phyloP scores from a whole-genome alignment of 2,888 invertebrate genomes.

The Cataglyphis livida region DNA sequence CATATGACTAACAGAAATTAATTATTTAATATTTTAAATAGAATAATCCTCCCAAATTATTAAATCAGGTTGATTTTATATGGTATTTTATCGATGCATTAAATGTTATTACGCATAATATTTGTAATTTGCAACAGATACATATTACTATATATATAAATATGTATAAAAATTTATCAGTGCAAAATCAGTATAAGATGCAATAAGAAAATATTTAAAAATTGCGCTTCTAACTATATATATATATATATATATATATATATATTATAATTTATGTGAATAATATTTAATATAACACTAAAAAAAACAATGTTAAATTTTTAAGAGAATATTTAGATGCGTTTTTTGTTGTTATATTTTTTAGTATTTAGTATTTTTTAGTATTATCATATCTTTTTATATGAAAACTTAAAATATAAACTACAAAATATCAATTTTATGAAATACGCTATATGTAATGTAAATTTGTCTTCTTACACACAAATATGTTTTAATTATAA shows the following conservation, averaged over 20 bases:
- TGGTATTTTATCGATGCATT: constrained; percentile 5
- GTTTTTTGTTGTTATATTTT: neutral
- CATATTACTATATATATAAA: neutral
- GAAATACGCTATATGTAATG: neutral
- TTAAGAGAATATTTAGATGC: neutral
- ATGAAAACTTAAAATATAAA: neutral
- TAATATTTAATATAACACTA: neutral
- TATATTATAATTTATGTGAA: neutral
- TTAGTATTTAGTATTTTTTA: constrained; percentile 3
- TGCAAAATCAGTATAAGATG: neutral
- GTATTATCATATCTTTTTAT: constrained; percentile 4
- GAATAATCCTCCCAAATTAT: neutral
- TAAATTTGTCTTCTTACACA: neutral
- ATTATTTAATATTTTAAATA: constrained; percentile 15
- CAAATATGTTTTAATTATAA: constrained; percentile 15
- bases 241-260: neutral
- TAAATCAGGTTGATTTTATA: neutral
- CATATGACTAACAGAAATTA: neutral
- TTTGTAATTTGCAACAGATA: neutral
- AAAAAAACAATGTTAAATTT: constrained; percentile 6
- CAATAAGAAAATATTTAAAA: neutral
- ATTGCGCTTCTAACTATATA: neutral
- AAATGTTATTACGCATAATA: neutral
- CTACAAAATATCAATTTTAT: neutral
- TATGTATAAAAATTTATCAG: neutral